Percentiles rank a stretch among this genome's conserved stretches.
Conservation (phyloP, 1,140 invertebrate genomes). For the Hestina assimilis region DNA sequence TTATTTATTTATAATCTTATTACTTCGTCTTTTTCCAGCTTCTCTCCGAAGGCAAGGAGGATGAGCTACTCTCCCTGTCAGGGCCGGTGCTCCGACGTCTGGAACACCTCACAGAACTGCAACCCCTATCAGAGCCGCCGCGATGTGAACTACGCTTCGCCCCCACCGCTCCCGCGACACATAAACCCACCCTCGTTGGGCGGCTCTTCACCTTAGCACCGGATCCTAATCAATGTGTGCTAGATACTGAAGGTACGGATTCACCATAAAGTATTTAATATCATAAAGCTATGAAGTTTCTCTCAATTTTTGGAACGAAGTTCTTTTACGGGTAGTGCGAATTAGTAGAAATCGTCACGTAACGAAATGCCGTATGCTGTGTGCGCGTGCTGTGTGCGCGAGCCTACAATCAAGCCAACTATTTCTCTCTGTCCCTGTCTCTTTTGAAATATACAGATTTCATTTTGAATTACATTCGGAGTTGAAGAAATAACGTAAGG, state of each 20-base stretch:
- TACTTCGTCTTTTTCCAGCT: conserved; percentile 35
- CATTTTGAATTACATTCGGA: no score
- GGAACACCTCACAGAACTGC: conserved; percentile 79
- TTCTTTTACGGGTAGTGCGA: no score
- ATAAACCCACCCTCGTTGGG: conserved; percentile 43
- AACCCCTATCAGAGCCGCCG: conserved; percentile 67
- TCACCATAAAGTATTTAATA: no score
- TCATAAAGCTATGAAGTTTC: neutral
- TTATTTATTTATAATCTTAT: no score
- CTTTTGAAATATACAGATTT: no score
- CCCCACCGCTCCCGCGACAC: conserved; percentile 39
- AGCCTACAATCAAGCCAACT: no score
- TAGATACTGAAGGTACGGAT: conserved; percentile 72
- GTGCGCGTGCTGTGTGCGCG: no score
- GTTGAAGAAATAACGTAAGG: no score
- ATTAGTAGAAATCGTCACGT: no score
- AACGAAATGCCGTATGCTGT: no score
- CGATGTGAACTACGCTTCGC: conserved; percentile 53
- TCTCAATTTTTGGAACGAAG: neutral
- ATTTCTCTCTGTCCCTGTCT: no score
- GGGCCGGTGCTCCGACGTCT: conserved; percentile 81
- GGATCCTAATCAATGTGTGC: conserved; percentile 77
- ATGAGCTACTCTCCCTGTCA: conserved; percentile 83
- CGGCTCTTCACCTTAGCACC: conserved; percentile 77
- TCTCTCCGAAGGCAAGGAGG: conserved; percentile 82